Base-by-base conservation (phyloP, 2,797 vertebrate species). In the Pangasius macronema region DNA sequence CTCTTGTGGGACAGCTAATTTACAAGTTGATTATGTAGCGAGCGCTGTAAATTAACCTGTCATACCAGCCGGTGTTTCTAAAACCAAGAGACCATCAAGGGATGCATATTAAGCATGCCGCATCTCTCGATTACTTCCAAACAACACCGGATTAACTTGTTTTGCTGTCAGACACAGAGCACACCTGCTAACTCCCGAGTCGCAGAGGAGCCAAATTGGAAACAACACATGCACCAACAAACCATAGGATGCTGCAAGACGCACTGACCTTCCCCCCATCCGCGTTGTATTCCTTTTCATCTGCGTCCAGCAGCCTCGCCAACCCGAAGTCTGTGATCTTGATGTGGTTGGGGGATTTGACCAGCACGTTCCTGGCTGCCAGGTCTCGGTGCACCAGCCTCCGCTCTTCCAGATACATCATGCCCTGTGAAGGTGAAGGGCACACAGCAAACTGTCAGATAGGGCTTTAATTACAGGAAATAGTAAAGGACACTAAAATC, bases 261-360 rank as follows among this genome's bases (percentile, higher is more conserved):
- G 73, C 10, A 92, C 94, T 85, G 72, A 99, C 99, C 96, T 99
- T 99, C 86, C 98, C 98, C 59, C 98, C 98, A 86, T 99, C 99
- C 11, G 99, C 99, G 33, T 99, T 99, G 79, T 99, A 99, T 84
- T 99, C 99, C 91, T 99, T 99, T 91, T 99, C 98, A 90, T 99
- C 97, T 63, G 97, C 97, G 90, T 99, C 99, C 92, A 99, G 92
- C 80, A 99, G 96, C 0, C 99, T 97, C 53, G 99, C 97, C 90
- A 99, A 92, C 79, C 99, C 99, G 0, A 99, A 99, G 93, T 99
- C 99, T 0, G 99, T 99, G 95, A 99, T 99, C 95, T 99, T 99
- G 94, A 99, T 98, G 39, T 99, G 98, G 93, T 99, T 99, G 87
- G 99, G 97, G 5, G 98, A 99, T 92, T 99, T 99, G 81, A 99